Conservation (phyloP, 2,797 vertebrate species). For the Cercopithecus petaurista region DNA sequence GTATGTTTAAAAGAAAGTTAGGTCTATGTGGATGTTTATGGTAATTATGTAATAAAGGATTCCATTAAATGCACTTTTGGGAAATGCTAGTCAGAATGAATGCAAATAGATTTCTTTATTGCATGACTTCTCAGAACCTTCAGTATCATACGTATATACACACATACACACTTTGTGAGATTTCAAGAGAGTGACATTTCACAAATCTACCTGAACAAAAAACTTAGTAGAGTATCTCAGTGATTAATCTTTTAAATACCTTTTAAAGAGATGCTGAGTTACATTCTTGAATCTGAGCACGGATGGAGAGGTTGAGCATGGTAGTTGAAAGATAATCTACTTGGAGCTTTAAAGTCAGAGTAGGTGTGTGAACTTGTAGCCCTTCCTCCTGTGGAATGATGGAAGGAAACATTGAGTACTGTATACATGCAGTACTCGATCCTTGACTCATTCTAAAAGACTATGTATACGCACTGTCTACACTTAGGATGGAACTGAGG, state of each 20-base stretch:
- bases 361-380: background rate
- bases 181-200: background rate
- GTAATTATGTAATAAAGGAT: background rate
- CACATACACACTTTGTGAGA: background rate
- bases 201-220: background rate
- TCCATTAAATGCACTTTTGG: background rate
- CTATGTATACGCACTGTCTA: background rate
- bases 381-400: background rate
- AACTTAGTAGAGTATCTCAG: background rate
- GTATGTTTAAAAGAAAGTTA: constrained; percentile 23
- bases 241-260: background rate
- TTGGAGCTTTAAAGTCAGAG: background rate
- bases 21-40: background rate
- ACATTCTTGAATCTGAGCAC: background rate
- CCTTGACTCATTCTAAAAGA: background rate
- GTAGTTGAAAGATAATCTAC: background rate
- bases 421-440: background rate
- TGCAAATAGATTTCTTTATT: background rate
- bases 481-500: background rate
- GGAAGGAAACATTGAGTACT: background rate
- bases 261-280: background rate
- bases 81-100: background rate
- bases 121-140: background rate
- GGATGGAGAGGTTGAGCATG: background rate
- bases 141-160: background rate